Evolutionary conservation across 2,113 vertebrate genomes (phyloP).

Genomic region (Eulemur macaco): DNA sequence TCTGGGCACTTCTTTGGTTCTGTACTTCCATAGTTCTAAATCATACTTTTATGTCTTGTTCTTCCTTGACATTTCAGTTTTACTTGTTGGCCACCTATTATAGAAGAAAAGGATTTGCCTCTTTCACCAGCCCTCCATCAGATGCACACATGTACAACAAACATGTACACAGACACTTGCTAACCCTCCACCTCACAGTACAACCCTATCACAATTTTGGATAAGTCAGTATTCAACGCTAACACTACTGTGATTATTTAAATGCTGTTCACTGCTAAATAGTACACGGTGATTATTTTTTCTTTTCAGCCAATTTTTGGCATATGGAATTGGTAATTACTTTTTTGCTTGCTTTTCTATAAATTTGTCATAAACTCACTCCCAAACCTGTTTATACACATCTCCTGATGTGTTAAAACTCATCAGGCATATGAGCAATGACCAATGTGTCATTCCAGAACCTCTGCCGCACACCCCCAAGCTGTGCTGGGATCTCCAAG

Average conservation of each 20-base stretch:
- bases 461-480: neutral
- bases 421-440: neutral
- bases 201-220: neutral
- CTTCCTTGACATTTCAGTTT: neutral
- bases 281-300: neutral
- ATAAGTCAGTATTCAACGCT: neutral
- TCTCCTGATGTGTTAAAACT: neutral
- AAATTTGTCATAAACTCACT: neutral
- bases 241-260: neutral
- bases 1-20: neutral
- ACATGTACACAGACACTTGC: too few species aligned
- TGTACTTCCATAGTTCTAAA: neutral
- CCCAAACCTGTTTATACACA: neutral
- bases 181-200: neutral
- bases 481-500: neutral
- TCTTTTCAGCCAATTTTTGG: neutral
- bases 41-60: neutral
- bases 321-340: neutral
- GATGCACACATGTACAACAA: accelerated
- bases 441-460: neutral
- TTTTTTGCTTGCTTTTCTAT: neutral
- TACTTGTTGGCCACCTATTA: neutral
- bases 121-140: neutral
- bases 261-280: neutral
- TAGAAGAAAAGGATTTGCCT: neutral